Evolutionary conservation across 2,888 invertebrate genomes (phyloP).

Genomic region (Ptychoptera albimana): DNA sequence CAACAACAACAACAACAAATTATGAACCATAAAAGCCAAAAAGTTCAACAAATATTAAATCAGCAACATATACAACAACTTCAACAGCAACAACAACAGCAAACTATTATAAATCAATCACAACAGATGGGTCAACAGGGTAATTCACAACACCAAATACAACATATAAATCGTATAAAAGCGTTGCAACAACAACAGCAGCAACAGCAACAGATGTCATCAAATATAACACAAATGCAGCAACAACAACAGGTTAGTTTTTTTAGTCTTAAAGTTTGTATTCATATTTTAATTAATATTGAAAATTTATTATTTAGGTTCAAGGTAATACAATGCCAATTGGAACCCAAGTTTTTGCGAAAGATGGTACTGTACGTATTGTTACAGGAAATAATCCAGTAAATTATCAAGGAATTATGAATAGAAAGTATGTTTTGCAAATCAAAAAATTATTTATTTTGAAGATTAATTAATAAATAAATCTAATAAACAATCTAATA

Average conservation of each 20-base stretch:
- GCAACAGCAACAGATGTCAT: constrained; percentile 11
- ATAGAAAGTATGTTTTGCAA: not conserved
- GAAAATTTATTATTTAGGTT: constrained; percentile 30
- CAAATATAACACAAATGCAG: constrained; percentile 30
- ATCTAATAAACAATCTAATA: no score
- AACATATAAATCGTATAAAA: constrained; percentile 7
- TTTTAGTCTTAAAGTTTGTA: not conserved
- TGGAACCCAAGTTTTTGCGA: constrained; percentile 36
- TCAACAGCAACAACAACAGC: constrained; percentile 4
- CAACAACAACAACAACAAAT: constrained; percentile 18
- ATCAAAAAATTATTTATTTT: no score
- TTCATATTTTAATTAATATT: not conserved
- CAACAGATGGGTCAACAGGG: constrained; percentile 13
- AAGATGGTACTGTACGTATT: constrained; percentile 44
- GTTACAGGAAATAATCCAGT: constrained; percentile 42
- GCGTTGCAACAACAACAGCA: constrained; percentile 13
- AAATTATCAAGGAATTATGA: constrained; percentile 19
- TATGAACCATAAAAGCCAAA: not conserved
- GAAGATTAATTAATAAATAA: no score
- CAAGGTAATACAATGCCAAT: constrained; percentile 40
- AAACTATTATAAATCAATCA: constrained; percentile 8
- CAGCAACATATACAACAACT: constrained; percentile 3
- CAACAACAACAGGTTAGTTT: constrained; percentile 32
- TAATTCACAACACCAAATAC: constrained; percentile 28
- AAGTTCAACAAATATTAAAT: not conserved